phyloP scores from a whole-genome alignment of 2,797 vertebrate genomes.

The Selene dorsalis region DNA sequence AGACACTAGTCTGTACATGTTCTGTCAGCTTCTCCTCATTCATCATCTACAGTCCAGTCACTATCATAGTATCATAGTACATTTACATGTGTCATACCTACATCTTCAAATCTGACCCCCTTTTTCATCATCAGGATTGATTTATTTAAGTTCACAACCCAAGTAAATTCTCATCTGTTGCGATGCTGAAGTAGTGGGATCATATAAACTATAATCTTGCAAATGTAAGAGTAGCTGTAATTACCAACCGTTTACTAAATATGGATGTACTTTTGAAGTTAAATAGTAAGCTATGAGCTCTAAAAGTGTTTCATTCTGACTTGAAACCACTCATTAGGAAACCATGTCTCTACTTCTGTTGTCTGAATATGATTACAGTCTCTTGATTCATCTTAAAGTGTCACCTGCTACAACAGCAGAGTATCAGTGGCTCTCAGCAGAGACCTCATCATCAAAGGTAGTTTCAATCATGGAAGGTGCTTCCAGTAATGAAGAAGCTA shows the following conservation, averaged over 20 bases:
- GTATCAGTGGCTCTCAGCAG: slow-evolving; percentile 26
- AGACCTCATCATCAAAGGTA: slow-evolving; percentile 64
- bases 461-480: slow-evolving; percentile 67
- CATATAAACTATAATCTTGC: background rate
- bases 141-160: background rate
- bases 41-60: slow-evolving; percentile 6
- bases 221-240: background rate
- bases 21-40: slow-evolving; percentile 4
- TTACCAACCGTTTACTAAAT: background rate
- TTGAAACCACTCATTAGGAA: slow-evolving; percentile 10
- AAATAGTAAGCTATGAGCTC: background rate
- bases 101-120: background rate
- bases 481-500: slow-evolving; percentile 69
- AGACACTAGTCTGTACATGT: background rate
- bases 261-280: background rate
- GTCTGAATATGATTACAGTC: slow-evolving; percentile 31
- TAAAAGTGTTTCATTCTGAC: slow-evolving; percentile 1
- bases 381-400: slow-evolving; percentile 39
- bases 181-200: background rate
- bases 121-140: background rate
- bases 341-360: slow-evolving; percentile 30
- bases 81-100: background rate
- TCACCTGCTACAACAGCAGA: background rate
- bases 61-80: slow-evolving; percentile 22
- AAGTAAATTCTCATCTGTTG: background rate